A percentile compares a stretch with the other conserved stretches of the same genome.
Conservation (phyloP, 2,797 vertebrate genomes). For the Cercopithecus neglectus region DNA sequence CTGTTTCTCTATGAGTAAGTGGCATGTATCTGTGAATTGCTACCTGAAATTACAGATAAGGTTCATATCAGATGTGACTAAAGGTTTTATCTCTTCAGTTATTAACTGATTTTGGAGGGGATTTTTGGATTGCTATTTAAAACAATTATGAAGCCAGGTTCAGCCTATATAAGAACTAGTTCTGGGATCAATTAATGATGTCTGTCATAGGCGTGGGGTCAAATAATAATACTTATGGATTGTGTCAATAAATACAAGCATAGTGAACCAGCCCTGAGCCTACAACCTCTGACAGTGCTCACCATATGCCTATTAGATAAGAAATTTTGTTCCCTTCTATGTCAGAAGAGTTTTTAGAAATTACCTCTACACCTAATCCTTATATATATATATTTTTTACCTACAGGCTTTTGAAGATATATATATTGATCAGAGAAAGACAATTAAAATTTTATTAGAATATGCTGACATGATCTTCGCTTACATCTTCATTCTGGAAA, state of each 20-base stretch:
- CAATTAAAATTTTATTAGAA: slow-evolving; percentile 88
- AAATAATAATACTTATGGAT: neutral
- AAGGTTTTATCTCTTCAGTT: neutral
- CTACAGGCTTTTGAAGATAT: slow-evolving; percentile 88
- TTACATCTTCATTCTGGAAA: slow-evolving; percentile 92
- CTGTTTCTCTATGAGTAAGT: neutral
- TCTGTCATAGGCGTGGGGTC: neutral
- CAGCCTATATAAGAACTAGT: neutral
- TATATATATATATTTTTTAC: neutral
- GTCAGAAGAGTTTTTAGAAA: neutral
- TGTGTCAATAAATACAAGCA: neutral
- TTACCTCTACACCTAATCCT: neutral
- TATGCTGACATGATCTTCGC: slow-evolving; percentile 93
- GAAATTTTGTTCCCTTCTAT: neutral
- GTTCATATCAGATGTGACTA: neutral
- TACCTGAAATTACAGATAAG: neutral
- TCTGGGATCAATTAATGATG: neutral
- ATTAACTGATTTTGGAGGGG: neutral
- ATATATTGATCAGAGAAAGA: slow-evolving; percentile 88
- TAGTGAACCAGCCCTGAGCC: neutral
- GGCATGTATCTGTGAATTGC: neutral
- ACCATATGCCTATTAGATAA: neutral
- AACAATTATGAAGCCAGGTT: neutral
- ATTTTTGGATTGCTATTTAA: neutral
- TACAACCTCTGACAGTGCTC: neutral